Evolutionary conservation across 2,888 invertebrate species (phyloP), one percentile per base, ranked within the genome.

Genomic region (Idaea biselata): DNA sequence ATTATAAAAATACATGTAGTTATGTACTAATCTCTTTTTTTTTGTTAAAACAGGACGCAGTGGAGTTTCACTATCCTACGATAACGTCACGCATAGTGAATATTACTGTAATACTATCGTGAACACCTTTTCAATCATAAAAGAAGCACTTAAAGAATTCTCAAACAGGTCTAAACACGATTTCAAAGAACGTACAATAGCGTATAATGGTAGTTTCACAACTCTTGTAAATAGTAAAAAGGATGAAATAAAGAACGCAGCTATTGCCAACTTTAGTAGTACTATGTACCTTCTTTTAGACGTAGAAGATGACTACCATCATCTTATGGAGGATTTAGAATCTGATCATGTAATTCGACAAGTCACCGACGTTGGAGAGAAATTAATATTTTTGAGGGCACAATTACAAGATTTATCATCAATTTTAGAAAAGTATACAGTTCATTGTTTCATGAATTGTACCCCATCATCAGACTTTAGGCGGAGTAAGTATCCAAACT

Each of bases 281-380:
- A 73, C 74, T 7, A 83, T 85, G 81, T 83, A 80, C 53, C 76
- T 83, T 17, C 68, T 82, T 64, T 70, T 85, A 18, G 69, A 62
- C 58, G 67, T 86, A 44, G 75, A 80, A 72, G 84, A 83, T 62
- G 73, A 82, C 25, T 80, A 80, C 65, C 66, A 70, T 62, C 77
- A 80, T 64, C 76, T 77, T 55, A 58, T 60, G 25, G 62, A 60
- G 17, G 31, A 8, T n/a, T 31, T 69, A 7, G 31, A 60, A 14
- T 60, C 59, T n/a, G 58, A 61, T 18, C 59, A 59, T 55, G 11
- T 58, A 14, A 11, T 58, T 16, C 18, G 55, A 1, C 55, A 58
- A 11, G 11, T 64, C 18, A 64, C 53, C 16, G 57, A 60, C n/a
- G 64, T 74, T 16, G 71, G 17, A 55, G 55, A 63, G 66, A 25